Base-by-base conservation (phyloP, 2,113 vertebrate genomes). In the Ornithorhynchus anatinus region DNA sequence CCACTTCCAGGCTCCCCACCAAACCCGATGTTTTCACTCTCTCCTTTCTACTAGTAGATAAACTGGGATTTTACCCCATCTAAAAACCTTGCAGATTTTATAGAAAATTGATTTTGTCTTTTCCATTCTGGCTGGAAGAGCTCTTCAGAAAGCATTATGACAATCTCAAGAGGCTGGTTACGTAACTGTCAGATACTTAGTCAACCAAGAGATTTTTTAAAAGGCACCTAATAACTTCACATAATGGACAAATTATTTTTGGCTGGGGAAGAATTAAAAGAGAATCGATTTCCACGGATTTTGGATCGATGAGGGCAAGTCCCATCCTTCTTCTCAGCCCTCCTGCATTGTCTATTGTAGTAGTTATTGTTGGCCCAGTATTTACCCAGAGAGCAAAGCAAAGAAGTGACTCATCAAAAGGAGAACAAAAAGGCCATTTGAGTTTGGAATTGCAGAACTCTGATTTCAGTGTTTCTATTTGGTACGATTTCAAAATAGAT, bases 361-460 rank as follows among this genome's bases (percentile, higher is more conserved):
- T 37, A 36, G 74, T 56, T 25, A 75, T 23, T 69, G 58, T 56
- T 53, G 72, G 59, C 48, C 77, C 29, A 1, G 72, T 65, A 70
- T 59, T 51, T 47, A 69, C 47, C 60, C 32, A 66, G 75, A 48
- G 71, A 45, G 64, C 57, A 69, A 80, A 43, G 75, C 40, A 68
- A 69, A 10, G 64, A 80, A 77, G 56, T 0, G 1, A 76, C 78
- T 71, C 78, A 84, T 77, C 79, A 81, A 84, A 77, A 29, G 27
- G 25, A n/a, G 27, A 50, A 50, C 25, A 29, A 23, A 50, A 48
- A 59, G 27, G 19, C 27, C 67, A 31, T 44, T 59, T 33, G 27
- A 16, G 42, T n/a, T 20, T 35, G 33, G 71, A 65, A 23, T 52
- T 1, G 25, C 43, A 36, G 17, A 56, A 63, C n/a, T n/a, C 37